Conservation (phyloP, 2,888 invertebrate species). For the Furcula furcula region DNA sequence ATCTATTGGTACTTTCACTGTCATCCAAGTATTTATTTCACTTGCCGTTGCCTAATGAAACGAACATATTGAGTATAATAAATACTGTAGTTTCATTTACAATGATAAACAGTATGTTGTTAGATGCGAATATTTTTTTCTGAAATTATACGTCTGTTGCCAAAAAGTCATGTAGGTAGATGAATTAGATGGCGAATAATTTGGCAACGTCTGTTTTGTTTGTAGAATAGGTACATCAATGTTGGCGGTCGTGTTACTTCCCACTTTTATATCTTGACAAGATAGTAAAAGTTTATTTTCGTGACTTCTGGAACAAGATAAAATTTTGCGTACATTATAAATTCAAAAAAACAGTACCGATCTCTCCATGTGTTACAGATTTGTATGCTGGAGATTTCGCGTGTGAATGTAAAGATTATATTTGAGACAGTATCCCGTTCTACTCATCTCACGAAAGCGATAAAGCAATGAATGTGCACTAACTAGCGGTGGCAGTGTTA, state of each 20-base stretch:
- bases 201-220: constrained; percentile 31
- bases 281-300: constrained; percentile 32
- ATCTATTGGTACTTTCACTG: constrained; percentile 32
- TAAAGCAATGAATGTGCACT: constrained; percentile 71
- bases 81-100: constrained; percentile 9
- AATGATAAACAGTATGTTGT: constrained; percentile 13
- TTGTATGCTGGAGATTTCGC: constrained; percentile 9
- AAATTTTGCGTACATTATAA: constrained; percentile 13
- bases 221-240: constrained; percentile 36
- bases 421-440: constrained; percentile 21
- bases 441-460: constrained; percentile 35
- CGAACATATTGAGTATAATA: constrained; percentile 11
- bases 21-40: constrained; percentile 28
- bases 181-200: constrained; percentile 31
- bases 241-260: constrained; percentile 34
- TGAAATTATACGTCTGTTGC: constrained; percentile 17
- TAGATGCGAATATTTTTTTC: constrained; percentile 14
- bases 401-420: constrained; percentile 20
- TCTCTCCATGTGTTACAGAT: constrained; percentile 15
- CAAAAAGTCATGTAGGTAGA: constrained; percentile 22
- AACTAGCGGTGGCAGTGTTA: constrained; percentile 76
- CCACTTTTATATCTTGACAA: constrained; percentile 28
- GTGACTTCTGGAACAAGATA: constrained; percentile 27
- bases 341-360: constrained; percentile 20
- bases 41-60: constrained; percentile 12